Base-by-base conservation (phyloP, 2,797 vertebrate species). In the Momotus momota region DNA sequence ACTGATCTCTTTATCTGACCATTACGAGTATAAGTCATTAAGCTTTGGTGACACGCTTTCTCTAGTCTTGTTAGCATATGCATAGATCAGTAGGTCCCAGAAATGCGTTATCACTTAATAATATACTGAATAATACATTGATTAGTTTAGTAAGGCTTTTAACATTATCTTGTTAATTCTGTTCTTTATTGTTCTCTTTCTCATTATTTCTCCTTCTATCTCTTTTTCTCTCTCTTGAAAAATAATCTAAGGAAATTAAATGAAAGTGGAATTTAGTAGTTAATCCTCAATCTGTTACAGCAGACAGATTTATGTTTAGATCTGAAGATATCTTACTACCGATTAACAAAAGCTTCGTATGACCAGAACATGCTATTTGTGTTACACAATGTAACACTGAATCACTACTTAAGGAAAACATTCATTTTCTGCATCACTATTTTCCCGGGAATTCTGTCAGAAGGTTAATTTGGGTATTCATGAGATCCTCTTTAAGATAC, bases 211-310 rank as follows among this genome's bases (percentile, higher is more conserved):
- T 71, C 35, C n/a, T 62, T 73, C 58, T 73, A 7, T 70, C n/a
- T 80, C 27, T 81, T 83, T 77, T 80, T 73, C 46, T 71, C 38
- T 82, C 48, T 73, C 78, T 89, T 93, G 48, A 78, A 95, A 95
- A 90, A 91, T 62, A 92, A 91, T 90, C 66, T 60, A 81, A 88
- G 58, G 69, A 90, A 81, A 91, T 94, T 75, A 88, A 94, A 64
- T 67, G 71, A 35, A 97, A 96, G 90, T 92, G 67, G 83, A 93
- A 79, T 93, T 93, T 71, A 85, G 75, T 61, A 71, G 91, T 72
- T 97, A 97, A 97, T 97, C 95, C 95, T 72, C 94, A 96, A 43
- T 94, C 96, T 95, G 93, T 75, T 22, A 3, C 91, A 95, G 51
- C 78, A 86, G 78, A 80, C 91, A 94, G 93, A 95, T 86, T 94